A percentile compares a stretch with the other conserved stretches of the same genome.
Evolutionary conservation across 2,888 invertebrate genomes (phyloP).

Genomic region (Theretra japonica): DNA sequence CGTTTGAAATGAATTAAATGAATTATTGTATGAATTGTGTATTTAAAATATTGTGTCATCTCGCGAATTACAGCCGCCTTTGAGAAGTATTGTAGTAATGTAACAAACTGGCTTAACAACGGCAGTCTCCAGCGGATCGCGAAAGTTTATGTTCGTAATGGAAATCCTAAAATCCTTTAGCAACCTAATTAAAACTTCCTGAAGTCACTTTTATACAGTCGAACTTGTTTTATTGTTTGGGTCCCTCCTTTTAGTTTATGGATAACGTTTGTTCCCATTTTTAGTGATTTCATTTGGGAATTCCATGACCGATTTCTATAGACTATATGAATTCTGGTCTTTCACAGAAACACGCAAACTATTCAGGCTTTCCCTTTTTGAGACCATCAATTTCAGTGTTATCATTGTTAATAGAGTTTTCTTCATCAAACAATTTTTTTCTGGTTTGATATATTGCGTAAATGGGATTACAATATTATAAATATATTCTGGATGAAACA

Average conservation of each 20-base stretch:
- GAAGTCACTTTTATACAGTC: slow-evolving; percentile 7
- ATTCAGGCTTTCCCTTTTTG: not conserved
- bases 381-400: not conserved
- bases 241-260: not conserved
- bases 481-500: too few relatives aligned
- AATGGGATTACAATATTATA: too few relatives aligned
- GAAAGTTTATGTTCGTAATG: slow-evolving; percentile 18
- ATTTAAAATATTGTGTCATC: too few relatives aligned
- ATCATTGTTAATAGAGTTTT: too few relatives aligned
- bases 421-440: too few relatives aligned
- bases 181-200: slow-evolving; percentile 25
- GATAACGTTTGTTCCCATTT: not conserved
- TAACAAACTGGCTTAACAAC: not conserved
- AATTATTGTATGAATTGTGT: too few relatives aligned
- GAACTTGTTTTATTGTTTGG: not conserved
- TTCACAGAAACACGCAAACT: too few relatives aligned
- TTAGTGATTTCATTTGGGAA: not conserved
- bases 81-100: not conserved
- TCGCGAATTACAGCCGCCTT: too few relatives aligned
- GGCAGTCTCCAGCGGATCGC: not conserved
- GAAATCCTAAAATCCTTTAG: slow-evolving; percentile 25
- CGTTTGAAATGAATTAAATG: too few relatives aligned
- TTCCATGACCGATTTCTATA: not conserved
- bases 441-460: too few relatives aligned
- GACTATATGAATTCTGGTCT: not conserved